Conservation (phyloP, 2,113 vertebrate genomes). For the Sapayoa aenigma region DNA sequence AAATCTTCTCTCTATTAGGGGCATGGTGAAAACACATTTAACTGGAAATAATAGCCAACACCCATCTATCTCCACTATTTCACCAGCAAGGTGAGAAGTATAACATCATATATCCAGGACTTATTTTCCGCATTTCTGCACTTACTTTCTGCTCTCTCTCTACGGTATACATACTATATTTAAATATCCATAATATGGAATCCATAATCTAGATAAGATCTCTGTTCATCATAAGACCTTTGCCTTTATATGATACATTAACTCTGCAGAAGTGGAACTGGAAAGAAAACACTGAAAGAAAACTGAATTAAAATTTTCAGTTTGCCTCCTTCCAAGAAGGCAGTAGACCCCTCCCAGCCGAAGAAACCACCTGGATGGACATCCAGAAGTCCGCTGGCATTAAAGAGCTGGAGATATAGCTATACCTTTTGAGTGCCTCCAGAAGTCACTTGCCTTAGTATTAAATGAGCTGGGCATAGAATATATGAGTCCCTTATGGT, state of each 20-base stretch:
- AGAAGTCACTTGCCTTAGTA: background rate
- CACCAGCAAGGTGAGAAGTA: background rate
- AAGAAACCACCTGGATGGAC: background rate
- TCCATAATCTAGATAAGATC: rapidly evolving
- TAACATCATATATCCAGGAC: background rate
- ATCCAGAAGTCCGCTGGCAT: background rate
- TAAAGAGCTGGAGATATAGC: background rate
- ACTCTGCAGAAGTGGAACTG: background rate
- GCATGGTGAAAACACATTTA: background rate
- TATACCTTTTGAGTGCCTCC: background rate
- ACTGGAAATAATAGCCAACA: background rate
- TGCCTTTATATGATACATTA: background rate
- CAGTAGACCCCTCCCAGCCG: background rate
- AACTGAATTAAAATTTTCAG: background rate
- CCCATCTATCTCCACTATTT: background rate
- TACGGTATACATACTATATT: rapidly evolving
- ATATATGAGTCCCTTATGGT: background rate
- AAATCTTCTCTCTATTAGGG: background rate
- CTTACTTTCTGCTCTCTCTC: background rate
- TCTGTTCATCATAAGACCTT: background rate
- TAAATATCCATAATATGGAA: background rate
- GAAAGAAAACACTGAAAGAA: background rate
- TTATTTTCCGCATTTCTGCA: background rate
- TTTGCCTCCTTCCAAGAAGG: background rate
- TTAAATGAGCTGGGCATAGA: background rate